Conservation (phyloP, 2,888 invertebrate species). For the Lysandra bellargus region DNA sequence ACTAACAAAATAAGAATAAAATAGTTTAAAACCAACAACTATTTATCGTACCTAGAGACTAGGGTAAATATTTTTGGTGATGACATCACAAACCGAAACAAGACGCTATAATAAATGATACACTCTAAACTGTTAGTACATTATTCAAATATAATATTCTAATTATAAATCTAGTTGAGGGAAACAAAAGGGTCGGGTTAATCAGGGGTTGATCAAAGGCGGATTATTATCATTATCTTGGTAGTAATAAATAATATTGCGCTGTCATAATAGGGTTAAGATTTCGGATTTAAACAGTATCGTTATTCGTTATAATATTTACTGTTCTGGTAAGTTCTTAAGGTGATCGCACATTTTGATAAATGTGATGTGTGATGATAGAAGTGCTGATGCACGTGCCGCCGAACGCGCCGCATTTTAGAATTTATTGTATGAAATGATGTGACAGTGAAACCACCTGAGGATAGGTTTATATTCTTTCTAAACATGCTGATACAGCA, state of each 20-base stretch:
- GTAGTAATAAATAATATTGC: conserved; percentile 8
- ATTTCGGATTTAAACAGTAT: not conserved
- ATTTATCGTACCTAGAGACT: not conserved
- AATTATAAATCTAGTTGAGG: conserved; percentile 2
- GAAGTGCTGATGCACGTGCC: too few species aligned
- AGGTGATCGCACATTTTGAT: too few species aligned
- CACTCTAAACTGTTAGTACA: not conserved
- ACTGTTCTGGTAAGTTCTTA: too few species aligned
- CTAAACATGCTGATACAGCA: too few species aligned
- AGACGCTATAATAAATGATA: not conserved
- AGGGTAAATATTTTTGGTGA: not conserved
- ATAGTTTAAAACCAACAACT: too few species aligned
- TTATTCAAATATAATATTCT: not conserved
- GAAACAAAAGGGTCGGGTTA: conserved; percentile 12
- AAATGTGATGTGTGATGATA: too few species aligned
- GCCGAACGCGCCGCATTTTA: too few species aligned
- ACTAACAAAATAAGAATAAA: too few species aligned
- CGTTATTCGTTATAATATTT: too few species aligned
- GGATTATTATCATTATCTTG: conserved; percentile 3
- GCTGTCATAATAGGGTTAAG: not conserved
- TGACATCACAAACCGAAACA: not conserved
- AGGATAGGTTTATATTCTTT: too few species aligned
- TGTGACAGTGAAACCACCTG: too few species aligned
- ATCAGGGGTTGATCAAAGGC: conserved; percentile 5
- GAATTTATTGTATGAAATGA: too few species aligned